phyloP scores from a whole-genome alignment of 2,888 invertebrate species.

The Spilosoma lubricipeda region DNA sequence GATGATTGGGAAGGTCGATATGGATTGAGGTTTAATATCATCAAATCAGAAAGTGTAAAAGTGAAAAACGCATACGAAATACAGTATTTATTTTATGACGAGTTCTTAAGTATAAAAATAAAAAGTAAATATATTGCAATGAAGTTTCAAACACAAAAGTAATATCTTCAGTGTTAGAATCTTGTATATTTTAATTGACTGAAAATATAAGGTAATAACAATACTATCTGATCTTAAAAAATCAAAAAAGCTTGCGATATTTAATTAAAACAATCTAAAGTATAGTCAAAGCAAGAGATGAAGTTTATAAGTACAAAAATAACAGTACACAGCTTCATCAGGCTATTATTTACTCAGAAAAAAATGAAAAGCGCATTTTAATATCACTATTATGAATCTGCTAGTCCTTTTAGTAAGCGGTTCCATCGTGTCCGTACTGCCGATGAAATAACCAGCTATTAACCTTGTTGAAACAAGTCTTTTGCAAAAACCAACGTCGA shows the following conservation, averaged over 20 bases:
- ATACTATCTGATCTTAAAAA: not conserved
- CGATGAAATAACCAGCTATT: slow-evolving; percentile 56
- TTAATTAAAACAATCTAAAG: not conserved
- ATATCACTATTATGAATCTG: slow-evolving; percentile 47
- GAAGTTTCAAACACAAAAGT: not conserved
- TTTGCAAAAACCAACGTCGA: slow-evolving; percentile 67
- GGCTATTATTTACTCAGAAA: slow-evolving; percentile 25
- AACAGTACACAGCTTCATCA: slow-evolving; percentile 22
- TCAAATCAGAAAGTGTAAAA: too few species aligned
- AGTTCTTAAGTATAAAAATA: not conserved
- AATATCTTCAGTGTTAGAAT: not conserved
- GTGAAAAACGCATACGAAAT: not conserved
- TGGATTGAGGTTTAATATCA: not conserved
- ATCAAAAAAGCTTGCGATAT: not conserved
- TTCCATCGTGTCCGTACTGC: slow-evolving; percentile 37
- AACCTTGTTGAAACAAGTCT: slow-evolving; percentile 63
- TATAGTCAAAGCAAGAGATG: slow-evolving; percentile 16
- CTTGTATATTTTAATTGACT: not conserved
- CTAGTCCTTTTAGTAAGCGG: slow-evolving; percentile 47
- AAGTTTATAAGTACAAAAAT: slow-evolving; percentile 11
- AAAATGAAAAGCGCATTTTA: slow-evolving; percentile 43
- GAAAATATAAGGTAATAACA: not conserved
- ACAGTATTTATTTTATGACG: not conserved
- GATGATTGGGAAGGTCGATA: not conserved
- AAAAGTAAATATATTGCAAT: not conserved